Evolutionary conservation across 2,888 invertebrate genomes (phyloP), one percentile per base, ranked within the genome.

Genomic region (Glyphotaelius pellucidus): DNA sequence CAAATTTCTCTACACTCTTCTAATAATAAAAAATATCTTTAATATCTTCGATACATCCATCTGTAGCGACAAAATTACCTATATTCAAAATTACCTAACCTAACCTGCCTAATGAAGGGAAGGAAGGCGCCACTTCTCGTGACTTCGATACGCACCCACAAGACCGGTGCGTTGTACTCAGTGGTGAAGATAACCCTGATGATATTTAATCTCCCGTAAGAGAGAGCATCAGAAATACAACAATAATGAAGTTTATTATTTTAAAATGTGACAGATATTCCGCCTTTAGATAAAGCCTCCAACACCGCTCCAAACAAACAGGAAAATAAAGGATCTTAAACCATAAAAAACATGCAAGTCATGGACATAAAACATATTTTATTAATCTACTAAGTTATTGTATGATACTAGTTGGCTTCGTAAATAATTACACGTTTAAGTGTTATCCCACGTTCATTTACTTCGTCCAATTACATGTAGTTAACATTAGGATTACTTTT

Each of bases 371-470:
- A 83, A 25, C 25, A 35, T 4, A 25, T 25, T 32, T 32, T 25
- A 83, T 83, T 83, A 83, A 25, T 35, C 25, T 35, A 35, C 19
- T 25, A 19, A 25, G 12, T 83, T 19, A 2, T 83, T 35, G 25
- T 11, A 83, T 83, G 25, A 2, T n/a, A 2, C 9, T 67, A 5
- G 19, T 52, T 52, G 52, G 52, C 19, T 19, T 15, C 15, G 19
- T 32, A 35, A 83, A 35, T 83, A 83, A 83, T 83, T 83, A 83
- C 83, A 35, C 35, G 83, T 83, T 83, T 35, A 25, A 83, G 81
- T 32, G 83, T 83, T 32, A 83, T 35, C 35, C 35, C 32, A 35
- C 32, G 15, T 35, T 35, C 83, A 35, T 35, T 83, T 19, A 35
- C 19, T 31, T 32, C 35, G 42, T 47, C 35, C 32, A 83, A 83